A percentile compares a stretch with the other conserved stretches of the same genome.
Conservation (phyloP, 2,797 vertebrate genomes). For the Megalops cyprinoides region DNA sequence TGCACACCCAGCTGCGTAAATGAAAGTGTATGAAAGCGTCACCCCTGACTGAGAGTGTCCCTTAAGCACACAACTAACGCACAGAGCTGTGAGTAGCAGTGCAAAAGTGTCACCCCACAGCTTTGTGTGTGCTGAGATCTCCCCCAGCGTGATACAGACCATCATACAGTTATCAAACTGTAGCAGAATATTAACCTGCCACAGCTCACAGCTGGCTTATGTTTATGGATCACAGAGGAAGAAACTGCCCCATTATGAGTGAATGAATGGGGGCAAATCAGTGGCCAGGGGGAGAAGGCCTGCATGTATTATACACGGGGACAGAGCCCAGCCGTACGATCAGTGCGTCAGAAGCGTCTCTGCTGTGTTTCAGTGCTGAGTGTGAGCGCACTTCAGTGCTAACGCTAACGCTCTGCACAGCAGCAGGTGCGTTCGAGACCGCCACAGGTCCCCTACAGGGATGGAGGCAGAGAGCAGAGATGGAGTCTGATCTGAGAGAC, state of each 20-base stretch:
- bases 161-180: neutral
- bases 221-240: neutral
- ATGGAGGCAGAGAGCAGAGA: no score
- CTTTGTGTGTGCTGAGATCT: neutral
- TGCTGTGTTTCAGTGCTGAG: no score
- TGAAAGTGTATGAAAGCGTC: neutral
- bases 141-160: neutral
- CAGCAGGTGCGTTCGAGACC: no score
- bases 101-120: neutral
- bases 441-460: no score
- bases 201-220: neutral
- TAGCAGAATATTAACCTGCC: neutral
- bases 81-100: neutral
- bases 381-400: no score
- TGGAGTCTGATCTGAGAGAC: no score
- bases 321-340: neutral
- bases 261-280: neutral
- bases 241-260: neutral
- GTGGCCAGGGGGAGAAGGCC: neutral
- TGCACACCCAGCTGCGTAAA: neutral
- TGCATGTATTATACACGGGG: neutral
- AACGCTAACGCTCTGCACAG: no score
- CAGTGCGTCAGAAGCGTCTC: no score
- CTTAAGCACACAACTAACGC: neutral
- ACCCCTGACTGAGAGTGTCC: neutral